Conservation (phyloP, 2,888 invertebrate species). For the Xestia ashworthii region DNA sequence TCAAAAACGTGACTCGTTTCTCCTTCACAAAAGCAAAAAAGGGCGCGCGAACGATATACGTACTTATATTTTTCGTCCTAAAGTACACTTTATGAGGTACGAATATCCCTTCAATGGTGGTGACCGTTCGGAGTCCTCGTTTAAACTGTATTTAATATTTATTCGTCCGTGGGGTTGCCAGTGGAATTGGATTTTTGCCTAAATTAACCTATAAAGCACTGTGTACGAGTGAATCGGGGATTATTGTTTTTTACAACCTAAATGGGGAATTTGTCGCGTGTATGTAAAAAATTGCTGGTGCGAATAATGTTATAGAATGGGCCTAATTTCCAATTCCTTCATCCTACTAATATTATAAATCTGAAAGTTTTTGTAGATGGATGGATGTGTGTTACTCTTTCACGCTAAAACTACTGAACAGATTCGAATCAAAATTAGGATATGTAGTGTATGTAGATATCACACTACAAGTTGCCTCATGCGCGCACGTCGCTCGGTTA, state of each 20-base stretch:
- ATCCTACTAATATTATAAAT: not conserved
- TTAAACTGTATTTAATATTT: conserved; percentile 66
- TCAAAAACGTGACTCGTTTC: conserved; percentile 36
- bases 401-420: too few relatives aligned
- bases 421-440: too few relatives aligned
- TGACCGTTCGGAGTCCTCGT: conserved; percentile 51
- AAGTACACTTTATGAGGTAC: conserved; percentile 55
- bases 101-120: conserved; percentile 52
- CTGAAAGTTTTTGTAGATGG: too few relatives aligned
- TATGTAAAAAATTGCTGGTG: not conserved
- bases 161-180: conserved; percentile 58
- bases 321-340: not conserved
- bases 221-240: conserved; percentile 60
- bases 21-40: conserved; percentile 26
- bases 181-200: conserved; percentile 60
- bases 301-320: not conserved
- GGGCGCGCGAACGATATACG: conserved; percentile 14
- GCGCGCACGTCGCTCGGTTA: too few relatives aligned
- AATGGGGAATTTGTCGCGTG: conserved; percentile 46
- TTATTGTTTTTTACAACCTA: conserved; percentile 63
- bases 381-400: too few relatives aligned
- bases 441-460: too few relatives aligned
- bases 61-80: conserved; percentile 32
- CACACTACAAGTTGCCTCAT: too few relatives aligned
- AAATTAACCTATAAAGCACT: conserved; percentile 62